Evolutionary conservation across 2,113 vertebrate species (phyloP).

Genomic region (Prunella himalayana): DNA sequence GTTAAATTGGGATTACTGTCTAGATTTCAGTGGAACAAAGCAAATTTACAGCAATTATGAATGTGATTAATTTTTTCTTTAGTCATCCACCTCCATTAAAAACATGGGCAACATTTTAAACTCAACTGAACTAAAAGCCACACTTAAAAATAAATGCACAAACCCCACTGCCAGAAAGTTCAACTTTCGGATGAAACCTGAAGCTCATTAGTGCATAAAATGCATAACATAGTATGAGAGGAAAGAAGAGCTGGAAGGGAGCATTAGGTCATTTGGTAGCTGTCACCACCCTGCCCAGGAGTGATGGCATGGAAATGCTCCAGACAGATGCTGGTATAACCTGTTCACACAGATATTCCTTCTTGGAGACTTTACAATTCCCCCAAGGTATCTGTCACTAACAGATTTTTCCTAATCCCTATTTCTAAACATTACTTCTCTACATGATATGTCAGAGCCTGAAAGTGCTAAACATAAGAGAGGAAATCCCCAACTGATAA

Average conservation of each 20-base stretch:
- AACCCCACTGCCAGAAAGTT: neutral
- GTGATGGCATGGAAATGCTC: neutral
- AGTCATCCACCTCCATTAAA: neutral
- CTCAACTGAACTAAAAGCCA: neutral
- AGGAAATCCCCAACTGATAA: neutral
- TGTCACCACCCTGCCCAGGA: neutral
- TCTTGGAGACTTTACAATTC: neutral
- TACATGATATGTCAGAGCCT: neutral
- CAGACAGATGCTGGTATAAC: neutral
- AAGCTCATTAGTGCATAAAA: neutral
- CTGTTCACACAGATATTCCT: neutral
- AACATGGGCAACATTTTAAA: neutral
- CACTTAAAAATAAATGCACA: neutral
- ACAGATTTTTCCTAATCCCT: neutral
- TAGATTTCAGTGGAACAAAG: neutral
- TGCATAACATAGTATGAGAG: neutral
- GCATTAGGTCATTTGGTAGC: neutral
- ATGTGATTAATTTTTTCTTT: neutral
- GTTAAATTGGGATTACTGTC: neutral
- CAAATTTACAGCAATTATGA: neutral
- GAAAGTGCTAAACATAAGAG: neutral
- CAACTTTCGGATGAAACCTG: neutral
- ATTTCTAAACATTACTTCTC: neutral
- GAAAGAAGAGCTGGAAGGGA: neutral
- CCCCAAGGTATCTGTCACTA: neutral